Conservation (phyloP, 2,113 vertebrate genomes). For the Pterophyllum scalare region DNA sequence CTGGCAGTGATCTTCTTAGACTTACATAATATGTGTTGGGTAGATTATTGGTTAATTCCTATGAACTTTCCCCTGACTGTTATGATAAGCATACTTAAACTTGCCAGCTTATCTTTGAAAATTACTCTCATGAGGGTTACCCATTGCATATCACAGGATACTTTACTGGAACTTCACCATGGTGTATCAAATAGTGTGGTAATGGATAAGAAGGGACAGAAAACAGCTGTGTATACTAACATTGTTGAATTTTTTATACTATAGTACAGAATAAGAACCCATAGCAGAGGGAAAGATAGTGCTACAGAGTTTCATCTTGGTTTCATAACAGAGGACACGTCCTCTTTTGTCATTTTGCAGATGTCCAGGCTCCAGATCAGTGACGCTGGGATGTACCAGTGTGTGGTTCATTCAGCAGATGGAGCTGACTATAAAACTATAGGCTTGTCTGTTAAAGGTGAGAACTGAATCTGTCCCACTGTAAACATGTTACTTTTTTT, state of each 20-base stretch:
- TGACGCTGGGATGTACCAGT: constrained; percentile 87
- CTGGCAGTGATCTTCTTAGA: neutral
- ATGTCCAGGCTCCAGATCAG: constrained; percentile 81
- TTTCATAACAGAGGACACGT: neutral
- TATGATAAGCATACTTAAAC: neutral
- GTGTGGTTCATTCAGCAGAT: constrained; percentile 78
- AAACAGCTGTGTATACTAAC: neutral
- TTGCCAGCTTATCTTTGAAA: neutral
- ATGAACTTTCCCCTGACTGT: neutral
- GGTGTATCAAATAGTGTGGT: no score
- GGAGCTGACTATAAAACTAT: constrained; percentile 88
- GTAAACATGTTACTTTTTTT: neutral
- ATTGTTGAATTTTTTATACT: neutral
- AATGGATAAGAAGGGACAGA: no score
- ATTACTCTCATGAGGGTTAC: neutral
- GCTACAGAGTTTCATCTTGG: neutral
- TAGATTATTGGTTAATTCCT: neutral
- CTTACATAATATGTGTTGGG: neutral
- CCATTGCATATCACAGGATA: neutral
- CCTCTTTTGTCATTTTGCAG: constrained; percentile 69
- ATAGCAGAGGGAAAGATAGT: neutral
- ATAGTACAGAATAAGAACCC: neutral
- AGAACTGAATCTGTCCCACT: constrained; percentile 24
- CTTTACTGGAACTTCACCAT: neutral
- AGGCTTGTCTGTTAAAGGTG: constrained; percentile 85